Evolutionary conservation across 2,888 invertebrate species (phyloP).

Genomic region (Apamea crenata): DNA sequence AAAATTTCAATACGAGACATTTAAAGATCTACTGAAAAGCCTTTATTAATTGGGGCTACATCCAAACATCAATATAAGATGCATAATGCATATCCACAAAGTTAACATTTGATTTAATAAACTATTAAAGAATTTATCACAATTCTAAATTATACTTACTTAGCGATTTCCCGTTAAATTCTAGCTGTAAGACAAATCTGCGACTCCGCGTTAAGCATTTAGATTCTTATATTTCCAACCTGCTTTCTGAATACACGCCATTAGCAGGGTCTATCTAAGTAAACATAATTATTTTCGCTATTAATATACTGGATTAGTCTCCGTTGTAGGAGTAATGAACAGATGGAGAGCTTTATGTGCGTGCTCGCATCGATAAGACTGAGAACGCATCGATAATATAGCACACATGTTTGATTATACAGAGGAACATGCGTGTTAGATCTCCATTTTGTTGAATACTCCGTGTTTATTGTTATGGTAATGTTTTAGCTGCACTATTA

Average conservation of each 20-base stretch:
- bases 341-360: slow-evolving; percentile 29
- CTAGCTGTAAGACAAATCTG: slow-evolving; percentile 52
- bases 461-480: slow-evolving; percentile 22
- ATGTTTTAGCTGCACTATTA: slow-evolving; percentile 47
- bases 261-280: slow-evolving; percentile 47
- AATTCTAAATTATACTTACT: slow-evolving; percentile 61
- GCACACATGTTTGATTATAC: slow-evolving; percentile 7
- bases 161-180: slow-evolving; percentile 36
- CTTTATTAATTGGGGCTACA: slow-evolving; percentile 59
- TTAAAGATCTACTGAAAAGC: slow-evolving; percentile 50
- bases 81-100: slow-evolving; percentile 49
- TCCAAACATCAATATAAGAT: slow-evolving; percentile 56
- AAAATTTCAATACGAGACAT: slow-evolving; percentile 40
- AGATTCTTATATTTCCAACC: slow-evolving; percentile 54
- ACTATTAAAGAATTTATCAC: slow-evolving; percentile 66
- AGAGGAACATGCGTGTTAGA: slow-evolving; percentile 7
- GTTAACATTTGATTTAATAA: slow-evolving; percentile 54
- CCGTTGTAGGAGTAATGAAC: slow-evolving; percentile 41
- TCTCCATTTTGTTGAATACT: slow-evolving; percentile 49
- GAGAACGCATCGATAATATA: background rate
- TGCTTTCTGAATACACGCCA: slow-evolving; percentile 48
- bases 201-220: slow-evolving; percentile 50
- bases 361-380: background rate
- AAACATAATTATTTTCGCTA: slow-evolving; percentile 56
- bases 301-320: slow-evolving; percentile 48